Base-by-base conservation (phyloP, 2,113 vertebrate genomes). In the Gobio gobio region DNA sequence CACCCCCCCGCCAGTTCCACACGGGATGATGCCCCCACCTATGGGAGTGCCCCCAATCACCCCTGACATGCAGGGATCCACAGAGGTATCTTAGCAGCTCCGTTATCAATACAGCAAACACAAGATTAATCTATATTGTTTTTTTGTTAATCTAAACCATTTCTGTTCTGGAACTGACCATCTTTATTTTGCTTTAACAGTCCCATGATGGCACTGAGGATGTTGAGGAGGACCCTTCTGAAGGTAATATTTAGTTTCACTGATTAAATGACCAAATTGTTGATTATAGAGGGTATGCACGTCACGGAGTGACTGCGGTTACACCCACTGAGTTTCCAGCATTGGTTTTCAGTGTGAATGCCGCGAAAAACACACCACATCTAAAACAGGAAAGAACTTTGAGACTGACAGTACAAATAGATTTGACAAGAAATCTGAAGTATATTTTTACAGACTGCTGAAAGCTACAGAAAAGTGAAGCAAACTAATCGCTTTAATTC, bases 11-110 rank as follows among this genome's bases (percentile, higher is more conserved):
- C 92, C 93, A 2, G 92, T 93, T 18, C 91, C 90, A 24, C 89
- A 90, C 12, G 91, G 93, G 51, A 92, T 93, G 92, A 90, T 93
- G 92, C 92, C 93, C 0, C 94, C 94, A 18, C 93, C 95, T 5
- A 47, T 90, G 82, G 93, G 92, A 18, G 82, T 91, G 81, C 93
- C 94, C 2, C 92, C 94, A 3, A 78, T 83, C 47, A 85, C 91
- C 3, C 47, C 90, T 5, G 94, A 95, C 76, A 80, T 89, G 82
- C 72, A 92, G 16, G 89, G 88, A 72, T 76, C 90, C 26, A 84
- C 64, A 29, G 93, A 95, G 93, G 95, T 95, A 87, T 61, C 22
- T 43, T 2, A 29, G 1, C 1, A 33, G 6, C 51, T 7, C 20
- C 5, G 2, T 47, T 47, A 47, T 12, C 10, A 47, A 47, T 3